Percentiles rank a stretch among this genome's conserved stretches.
Conservation (phyloP, 2,888 invertebrate species). For the Eupelmus urozonus region DNA sequence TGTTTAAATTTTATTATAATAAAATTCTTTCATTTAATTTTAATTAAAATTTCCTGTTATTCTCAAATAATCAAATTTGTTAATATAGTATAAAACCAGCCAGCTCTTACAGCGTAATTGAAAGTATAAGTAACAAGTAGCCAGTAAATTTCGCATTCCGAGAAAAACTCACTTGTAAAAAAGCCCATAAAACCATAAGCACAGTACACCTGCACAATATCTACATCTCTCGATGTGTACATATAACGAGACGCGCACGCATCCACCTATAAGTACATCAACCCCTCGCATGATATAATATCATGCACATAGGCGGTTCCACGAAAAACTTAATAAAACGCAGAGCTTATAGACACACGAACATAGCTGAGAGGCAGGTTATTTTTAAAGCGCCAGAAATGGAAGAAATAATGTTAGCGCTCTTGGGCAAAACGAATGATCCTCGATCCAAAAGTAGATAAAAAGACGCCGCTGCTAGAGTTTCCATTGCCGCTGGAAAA, state of each 20-base stretch:
- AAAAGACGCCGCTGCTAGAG: slow-evolving; percentile 6
- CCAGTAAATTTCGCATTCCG: no score
- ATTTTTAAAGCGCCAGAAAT: slow-evolving; percentile 25
- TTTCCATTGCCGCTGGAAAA: slow-evolving; percentile 47
- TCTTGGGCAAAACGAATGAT: slow-evolving; percentile 41
- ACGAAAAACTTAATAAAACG: slow-evolving; percentile 22
- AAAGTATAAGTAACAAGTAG: no score
- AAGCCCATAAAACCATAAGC: no score
- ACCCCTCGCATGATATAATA: background rate
- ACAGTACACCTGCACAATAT: no score
- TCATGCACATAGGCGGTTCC: slow-evolving; percentile 4
- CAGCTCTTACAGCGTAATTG: no score
- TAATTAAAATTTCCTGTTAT: no score
- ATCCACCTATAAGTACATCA: background rate
- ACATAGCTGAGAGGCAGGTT: background rate
- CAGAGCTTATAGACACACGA: slow-evolving; percentile 3
- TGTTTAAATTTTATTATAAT: no score
- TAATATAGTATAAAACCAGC: no score
- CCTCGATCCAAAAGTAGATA: background rate
- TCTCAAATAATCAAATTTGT: no score
- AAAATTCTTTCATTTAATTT: no score
- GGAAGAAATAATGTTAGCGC: slow-evolving; percentile 29
- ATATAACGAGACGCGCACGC: background rate
- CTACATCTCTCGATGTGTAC: no score
- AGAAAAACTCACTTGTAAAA: no score